Evolutionary conservation across 2,797 vertebrate genomes (phyloP), one percentile per base, ranked within the genome.

Genomic region (Chloroceryle inda): DNA sequence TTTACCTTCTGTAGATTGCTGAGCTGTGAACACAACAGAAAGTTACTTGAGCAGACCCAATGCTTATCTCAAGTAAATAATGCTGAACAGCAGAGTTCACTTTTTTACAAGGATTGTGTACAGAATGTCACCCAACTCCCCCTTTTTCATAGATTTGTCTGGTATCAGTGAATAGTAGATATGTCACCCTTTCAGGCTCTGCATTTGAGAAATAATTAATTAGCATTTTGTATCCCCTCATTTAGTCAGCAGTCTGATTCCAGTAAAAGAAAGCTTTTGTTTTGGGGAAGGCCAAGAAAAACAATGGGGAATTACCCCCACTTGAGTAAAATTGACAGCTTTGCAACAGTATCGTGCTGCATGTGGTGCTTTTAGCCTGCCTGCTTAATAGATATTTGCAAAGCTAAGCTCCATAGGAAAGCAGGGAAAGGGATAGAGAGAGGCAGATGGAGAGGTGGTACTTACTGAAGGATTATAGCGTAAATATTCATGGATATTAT

Each of bases 401-500:
- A 89, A 85, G 86, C 56, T 67, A 45, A 64, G 63, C 81, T 87
- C 61, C 45, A 17, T n/a, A 85, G 86, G 58, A 76, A 77, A 91
- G 58, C 40, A 45, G 35, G 26, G 19, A 74, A 63, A 87, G 44
- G 44, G 31, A 53, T 63, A 37, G 1, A 64, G 69, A 58, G 74
- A 93, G 61, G 78, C 91, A 88, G 87, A 95, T 91, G 85, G 91
- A 53, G 53, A 91, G 84, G 78, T 85, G 87, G 62, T 85, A 72
- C 68, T 91, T 88, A 77, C 0, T 93, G 87, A 59, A 88, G 85
- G 89, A 94, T 91, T 94, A 93, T 26, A 62, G 69, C 9, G 31
- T 95, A 94, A 96, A 92, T 95, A 95, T 94, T 96, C 92, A 82
- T 85, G 83, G 75, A 72, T 77, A 88, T 53, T 96, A 89, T 78